Conservation (phyloP, 37 sponge, comb jelly and placozoan genomes). For the Cliona cf. orientalis region DNA sequence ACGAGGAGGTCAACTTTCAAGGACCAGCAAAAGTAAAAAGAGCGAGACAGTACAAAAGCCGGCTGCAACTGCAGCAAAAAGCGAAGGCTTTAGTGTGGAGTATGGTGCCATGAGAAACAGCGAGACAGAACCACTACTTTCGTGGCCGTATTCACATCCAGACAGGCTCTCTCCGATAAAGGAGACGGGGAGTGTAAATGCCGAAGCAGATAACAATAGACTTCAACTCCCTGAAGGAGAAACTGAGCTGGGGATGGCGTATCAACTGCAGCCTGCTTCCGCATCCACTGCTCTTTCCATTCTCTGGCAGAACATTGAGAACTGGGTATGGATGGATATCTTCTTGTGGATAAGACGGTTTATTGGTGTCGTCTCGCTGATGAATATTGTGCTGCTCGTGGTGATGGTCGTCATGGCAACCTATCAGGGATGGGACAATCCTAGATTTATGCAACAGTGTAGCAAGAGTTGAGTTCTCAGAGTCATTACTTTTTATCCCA, state of each 20-base stretch:
- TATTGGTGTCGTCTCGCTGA: slow-evolving; percentile 37
- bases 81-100: too few relatives aligned
- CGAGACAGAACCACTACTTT: slow-evolving; percentile 45
- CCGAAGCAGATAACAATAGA: neutral
- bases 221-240: neutral
- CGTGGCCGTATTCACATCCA: slow-evolving; percentile 59
- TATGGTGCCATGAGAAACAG: neutral
- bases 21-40: too few relatives aligned
- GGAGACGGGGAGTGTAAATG: neutral
- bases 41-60: too few relatives aligned
- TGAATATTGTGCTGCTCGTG: slow-evolving; percentile 6
- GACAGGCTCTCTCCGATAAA: slow-evolving; percentile 15
- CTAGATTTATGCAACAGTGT: slow-evolving; percentile 23
- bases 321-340: slow-evolving; percentile 57
- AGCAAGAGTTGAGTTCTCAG: too few relatives aligned
- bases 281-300: slow-evolving; percentile 11
- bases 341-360: slow-evolving; percentile 24
- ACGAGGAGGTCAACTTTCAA: too few relatives aligned
- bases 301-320: slow-evolving; percentile 44
- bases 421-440: slow-evolving; percentile 8
- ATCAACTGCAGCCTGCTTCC: neutral
- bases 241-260: neutral
- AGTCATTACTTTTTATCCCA: too few relatives aligned
- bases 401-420: slow-evolving; percentile 3
- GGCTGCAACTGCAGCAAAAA: too few relatives aligned